Evolutionary conservation across 2,113 vertebrate genomes (phyloP), one percentile per base, ranked within the genome.

Genomic region (Phalacrocorax carbo): DNA sequence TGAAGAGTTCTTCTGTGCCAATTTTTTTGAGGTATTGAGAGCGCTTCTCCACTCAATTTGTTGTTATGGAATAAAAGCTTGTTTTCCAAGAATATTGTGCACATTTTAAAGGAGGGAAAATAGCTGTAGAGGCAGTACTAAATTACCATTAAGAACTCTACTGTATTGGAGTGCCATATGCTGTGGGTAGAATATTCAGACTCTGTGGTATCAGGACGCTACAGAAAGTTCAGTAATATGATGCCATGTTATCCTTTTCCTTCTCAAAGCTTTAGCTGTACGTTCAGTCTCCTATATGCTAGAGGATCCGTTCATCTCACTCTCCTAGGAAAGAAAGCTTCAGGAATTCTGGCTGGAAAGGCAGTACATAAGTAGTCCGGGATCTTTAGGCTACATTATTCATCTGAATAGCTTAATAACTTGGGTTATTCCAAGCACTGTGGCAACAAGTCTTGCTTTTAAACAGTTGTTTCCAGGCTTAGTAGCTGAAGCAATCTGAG

Each of bases 351-450:
- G 90, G 21, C 42, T 87, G 75, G 38, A 82, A 70, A 89, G 64
- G 73, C 71, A 61, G 73, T 72, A 65, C 22, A 6, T 76, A 70
- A 83, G 61, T 71, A 94, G 96, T 92, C 42, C 75, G 79, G 40
- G 72, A 88, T 85, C 80, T 75, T 82, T 76, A 93, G 85, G 85
- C 89, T 95, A 96, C 93, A 66, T 89, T 86, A 82, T 95, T 93
- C 87, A 94, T 94, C 62, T 38, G 65, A 88, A 95, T 72, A 96
- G 88, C 55, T 96, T 95, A 98, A 86, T 68, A 84, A 91, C 91
- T 88, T 48, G 57, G 64, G 55, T 92, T 90, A 82, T 65, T 90
- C 61, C 61, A 91, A 96, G 79, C 79, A 42, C 8, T 42, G 66
- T 77, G 78, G 90, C 81, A 83, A 93, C 27, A 88, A 95, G 90